Base-by-base conservation (phyloP, 1,140 invertebrate genomes). In the Mesaphorura yosii region DNA sequence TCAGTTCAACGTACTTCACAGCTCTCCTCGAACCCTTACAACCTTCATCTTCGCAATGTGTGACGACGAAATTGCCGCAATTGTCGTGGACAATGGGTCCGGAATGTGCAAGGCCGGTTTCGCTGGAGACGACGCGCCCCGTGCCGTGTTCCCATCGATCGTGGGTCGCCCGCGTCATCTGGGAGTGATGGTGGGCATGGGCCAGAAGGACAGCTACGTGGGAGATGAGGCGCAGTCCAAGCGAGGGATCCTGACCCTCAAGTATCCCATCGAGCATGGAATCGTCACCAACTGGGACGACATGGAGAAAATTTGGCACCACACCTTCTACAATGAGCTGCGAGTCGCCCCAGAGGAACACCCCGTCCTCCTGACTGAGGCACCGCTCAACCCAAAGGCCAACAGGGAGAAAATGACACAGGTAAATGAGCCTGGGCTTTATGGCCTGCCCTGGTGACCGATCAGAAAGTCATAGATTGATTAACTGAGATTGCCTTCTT, bases 21-120 rank as follows among this genome's bases (percentile, higher is more conserved):
- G n/a, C n/a, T n/a, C n/a, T n/a, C n/a, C n/a, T n/a, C n/a, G n/a
- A n/a, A n/a, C n/a, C n/a, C n/a, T n/a, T n/a, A n/a, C n/a, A n/a
- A n/a, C n/a, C n/a, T n/a, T n/a, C n/a, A n/a, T n/a, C n/a, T 78
- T 76, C 53, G 77, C 77, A 60, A 78, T 78, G 76, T 78, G 76
- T 67, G 77, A 76, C n/a, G n/a, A n/a, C n/a, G n/a, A n/a, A n/a
- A n/a, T n/a, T 59, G 75, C 75, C 53, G 75, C 75, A 40, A 75
- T 76, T 63, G 75, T 75, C 41, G 75, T 76, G 59, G 75, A 77
- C 62, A 78, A 77, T 72, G 76, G 76, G 52, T 78, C 76, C 53
- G 76, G 77, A 60, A 78, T 78, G 76, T 79, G 76, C 68, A 78
- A 76, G 60, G 75, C 75, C 54, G 75, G 75, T 40, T 76, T 77